Evolutionary conservation across 1,140 invertebrate genomes (phyloP), one percentile per base, ranked within the genome.

Genomic region (Lasioglossum baleicum): DNA sequence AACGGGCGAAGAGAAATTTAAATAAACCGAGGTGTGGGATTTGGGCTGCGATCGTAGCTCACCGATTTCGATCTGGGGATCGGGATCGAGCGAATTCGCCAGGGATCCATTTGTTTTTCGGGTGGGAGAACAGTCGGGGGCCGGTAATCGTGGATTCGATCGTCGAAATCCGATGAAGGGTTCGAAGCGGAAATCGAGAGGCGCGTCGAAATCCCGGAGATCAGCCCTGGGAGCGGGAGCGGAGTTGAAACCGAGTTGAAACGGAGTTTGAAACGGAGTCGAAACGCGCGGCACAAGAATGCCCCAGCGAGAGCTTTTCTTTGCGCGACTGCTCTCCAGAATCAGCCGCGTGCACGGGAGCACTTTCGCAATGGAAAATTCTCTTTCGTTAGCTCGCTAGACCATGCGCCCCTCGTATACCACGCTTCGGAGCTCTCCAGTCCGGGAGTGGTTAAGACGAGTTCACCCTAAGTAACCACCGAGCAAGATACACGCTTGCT

Each of bases 311-410:
- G 61, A 73, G 69, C 70, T 80, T 74, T 60, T 65, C 77, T 72
- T 74, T 40, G 71, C 69, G 53, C 69, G 53, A 85, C 77, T 77
- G 69, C 69, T 70, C 72, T 77, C 70, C 69, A 10, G 73, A 74
- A 77, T 84, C 69, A 81, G 61, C 64, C 79, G 73, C 70, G 78
- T 63, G 73, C 70, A 56, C 64, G 53, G 72, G 67, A 74, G 68
- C 73, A 81, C 82, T 84, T 81, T 77, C 69, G 56, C 68, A 74
- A 44, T 60, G 63, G 69, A 56, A 65, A 81, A 81, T 81, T 81
- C 83, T 85, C 80, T 85, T 81, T 85, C 78, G 73, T 85, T 79
- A 74, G 80, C 75, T 75, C 69, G 81, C 73, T 20, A 72, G 83
- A 84, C 83, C 68, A 51, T 72, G 60, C 11, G 11, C 44, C 10